A percentile compares a stretch with the other conserved stretches of the same genome.
Conservation (phyloP, 2,113 vertebrate species). For the Morone chrysops region DNA sequence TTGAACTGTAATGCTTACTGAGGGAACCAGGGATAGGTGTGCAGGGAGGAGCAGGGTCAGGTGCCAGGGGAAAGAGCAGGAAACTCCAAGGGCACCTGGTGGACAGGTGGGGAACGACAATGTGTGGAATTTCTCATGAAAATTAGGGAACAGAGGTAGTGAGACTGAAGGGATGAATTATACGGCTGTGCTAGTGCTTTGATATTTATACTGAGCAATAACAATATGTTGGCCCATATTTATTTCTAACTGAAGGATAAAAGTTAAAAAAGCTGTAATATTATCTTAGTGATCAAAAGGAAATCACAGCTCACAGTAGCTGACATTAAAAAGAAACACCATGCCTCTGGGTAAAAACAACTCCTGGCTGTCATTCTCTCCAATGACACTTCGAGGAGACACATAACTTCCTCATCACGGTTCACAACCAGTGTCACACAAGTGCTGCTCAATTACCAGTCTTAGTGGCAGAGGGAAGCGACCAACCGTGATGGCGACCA, state of each 20-base stretch:
- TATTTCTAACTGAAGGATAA: neutral
- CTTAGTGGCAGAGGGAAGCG: slow-evolving; percentile 44
- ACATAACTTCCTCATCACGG: slow-evolving; percentile 46
- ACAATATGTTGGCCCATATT: neutral
- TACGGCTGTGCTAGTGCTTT: neutral
- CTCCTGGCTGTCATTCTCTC: slow-evolving; percentile 42
- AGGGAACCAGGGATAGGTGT: neutral
- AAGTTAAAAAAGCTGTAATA: neutral
- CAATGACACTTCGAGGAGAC: slow-evolving; percentile 56
- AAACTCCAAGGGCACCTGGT: slow-evolving; percentile 2
- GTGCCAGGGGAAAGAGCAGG: neutral
- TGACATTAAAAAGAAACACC: neutral
- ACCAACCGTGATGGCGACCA: slow-evolving; percentile 64
- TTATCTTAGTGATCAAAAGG: neutral
- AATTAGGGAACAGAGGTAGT: neutral
- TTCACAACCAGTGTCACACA: slow-evolving; percentile 63
- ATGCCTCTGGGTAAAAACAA: neutral
- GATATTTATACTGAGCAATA: neutral
- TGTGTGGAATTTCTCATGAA: neutral
- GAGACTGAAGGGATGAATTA: neutral
- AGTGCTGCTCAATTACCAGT: slow-evolving; percentile 75
- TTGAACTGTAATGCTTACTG: no score
- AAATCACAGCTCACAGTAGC: neutral
- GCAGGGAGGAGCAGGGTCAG: neutral
- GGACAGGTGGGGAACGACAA: slow-evolving; percentile 4